phyloP scores from a whole-genome alignment of 2,113 vertebrate genomes.

The Hippocampus comes region DNA sequence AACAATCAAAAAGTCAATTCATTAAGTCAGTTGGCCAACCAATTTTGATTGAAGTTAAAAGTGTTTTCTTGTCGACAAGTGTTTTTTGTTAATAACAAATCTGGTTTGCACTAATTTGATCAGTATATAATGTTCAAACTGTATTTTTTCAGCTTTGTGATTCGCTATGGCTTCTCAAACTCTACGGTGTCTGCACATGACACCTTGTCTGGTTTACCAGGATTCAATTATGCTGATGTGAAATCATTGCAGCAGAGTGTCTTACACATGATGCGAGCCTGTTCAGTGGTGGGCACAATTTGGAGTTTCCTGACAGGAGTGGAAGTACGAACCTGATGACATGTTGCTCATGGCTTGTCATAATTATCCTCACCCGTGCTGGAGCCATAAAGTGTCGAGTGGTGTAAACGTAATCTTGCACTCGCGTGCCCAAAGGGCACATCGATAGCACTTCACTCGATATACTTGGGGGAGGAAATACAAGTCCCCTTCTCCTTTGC shows the following conservation, averaged over 20 bases:
- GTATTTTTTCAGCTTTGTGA: neutral
- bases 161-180: neutral
- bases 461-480: slow-evolving; percentile 40
- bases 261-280: neutral
- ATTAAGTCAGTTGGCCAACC: no score
- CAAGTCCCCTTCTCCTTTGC: slow-evolving; percentile 23
- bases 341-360: slow-evolving; percentile 21
- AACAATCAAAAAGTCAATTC: neutral
- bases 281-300: neutral
- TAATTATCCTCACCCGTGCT: slow-evolving; percentile 34
- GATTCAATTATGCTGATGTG: neutral
- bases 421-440: slow-evolving; percentile 11
- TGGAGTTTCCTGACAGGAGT: neutral
- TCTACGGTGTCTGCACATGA: neutral
- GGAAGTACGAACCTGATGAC: neutral
- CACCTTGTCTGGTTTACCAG: neutral
- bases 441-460: slow-evolving; percentile 45
- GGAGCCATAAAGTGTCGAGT: slow-evolving; percentile 36
- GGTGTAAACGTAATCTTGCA: slow-evolving; percentile 45
- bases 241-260: neutral
- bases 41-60: no score
- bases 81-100: no score
- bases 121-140: neutral
- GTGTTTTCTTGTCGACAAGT: no score
- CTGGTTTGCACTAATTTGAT: neutral